Conservation (phyloP, 2,888 invertebrate genomes). For the Galeruca laticollis region DNA sequence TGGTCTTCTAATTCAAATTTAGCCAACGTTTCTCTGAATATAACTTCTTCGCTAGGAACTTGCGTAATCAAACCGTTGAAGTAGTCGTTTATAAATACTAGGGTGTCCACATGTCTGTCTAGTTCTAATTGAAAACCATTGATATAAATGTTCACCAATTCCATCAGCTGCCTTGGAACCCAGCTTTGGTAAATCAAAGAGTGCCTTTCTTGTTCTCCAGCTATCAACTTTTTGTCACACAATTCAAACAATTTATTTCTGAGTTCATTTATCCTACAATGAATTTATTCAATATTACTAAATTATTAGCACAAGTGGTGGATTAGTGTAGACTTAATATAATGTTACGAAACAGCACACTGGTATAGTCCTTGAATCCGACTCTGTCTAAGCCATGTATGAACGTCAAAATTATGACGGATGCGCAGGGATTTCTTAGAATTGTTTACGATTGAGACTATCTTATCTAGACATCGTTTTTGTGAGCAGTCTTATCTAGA, state of each 20-base stretch:
- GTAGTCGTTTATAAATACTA: constrained; percentile 67
- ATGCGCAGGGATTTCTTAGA: too few relatives aligned
- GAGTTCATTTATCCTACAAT: constrained; percentile 64
- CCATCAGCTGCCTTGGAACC: constrained; percentile 70
- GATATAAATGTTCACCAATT: constrained; percentile 71
- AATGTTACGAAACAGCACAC: too few relatives aligned
- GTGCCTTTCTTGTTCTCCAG: constrained; percentile 70
- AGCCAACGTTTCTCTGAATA: constrained; percentile 63
- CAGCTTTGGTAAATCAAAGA: constrained; percentile 71
- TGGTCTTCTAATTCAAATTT: constrained; percentile 36
- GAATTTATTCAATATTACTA: constrained; percentile 1
- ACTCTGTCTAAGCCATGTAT: too few relatives aligned
- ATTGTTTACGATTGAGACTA: too few relatives aligned
- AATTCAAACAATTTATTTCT: constrained; percentile 69
- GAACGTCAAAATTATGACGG: too few relatives aligned
- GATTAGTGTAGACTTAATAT: too few relatives aligned
- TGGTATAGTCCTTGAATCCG: too few relatives aligned
- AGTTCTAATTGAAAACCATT: constrained; percentile 73
- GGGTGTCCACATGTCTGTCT: constrained; percentile 69
- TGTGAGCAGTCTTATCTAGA: too few relatives aligned
- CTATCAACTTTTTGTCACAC: constrained; percentile 70
- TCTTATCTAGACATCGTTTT: too few relatives aligned
- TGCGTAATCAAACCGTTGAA: constrained; percentile 64
- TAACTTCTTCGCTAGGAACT: constrained; percentile 67
- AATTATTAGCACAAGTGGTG: too few relatives aligned